Conservation (phyloP, 2,888 invertebrate species). For the Athrips mouffetella region DNA sequence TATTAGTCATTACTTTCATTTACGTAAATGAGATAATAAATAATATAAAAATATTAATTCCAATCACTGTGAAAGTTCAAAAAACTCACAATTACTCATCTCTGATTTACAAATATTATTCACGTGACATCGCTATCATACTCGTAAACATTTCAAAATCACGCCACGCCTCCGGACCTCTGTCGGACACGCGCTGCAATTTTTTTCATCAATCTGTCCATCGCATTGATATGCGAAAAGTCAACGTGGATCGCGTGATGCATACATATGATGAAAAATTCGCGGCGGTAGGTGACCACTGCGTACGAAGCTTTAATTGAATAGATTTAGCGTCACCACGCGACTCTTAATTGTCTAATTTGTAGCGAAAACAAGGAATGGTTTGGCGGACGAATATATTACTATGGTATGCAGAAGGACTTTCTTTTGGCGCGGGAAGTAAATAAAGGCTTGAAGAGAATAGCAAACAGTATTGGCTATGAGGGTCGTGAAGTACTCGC, state of each 20-base stretch:
- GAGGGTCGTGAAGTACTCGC: conserved; percentile 38
- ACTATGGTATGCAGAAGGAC: conserved; percentile 68
- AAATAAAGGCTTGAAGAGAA: conserved; percentile 53
- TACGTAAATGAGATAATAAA: too few species aligned
- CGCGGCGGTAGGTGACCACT: conserved; percentile 71
- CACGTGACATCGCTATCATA: conserved; percentile 4
- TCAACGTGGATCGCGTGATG: conserved; percentile 63
- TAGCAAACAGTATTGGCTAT: conserved; percentile 55
- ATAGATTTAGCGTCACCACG: conserved; percentile 65
- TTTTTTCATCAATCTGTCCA: conserved; percentile 67
- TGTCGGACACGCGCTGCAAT: conserved; percentile 54
- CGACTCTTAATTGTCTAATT: conserved; percentile 77
- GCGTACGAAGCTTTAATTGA: conserved; percentile 72
- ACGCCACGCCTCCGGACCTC: conserved; percentile 41
- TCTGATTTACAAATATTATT: conserved; percentile 3
- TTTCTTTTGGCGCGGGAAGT: conserved; percentile 73
- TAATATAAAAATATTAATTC: too few species aligned
- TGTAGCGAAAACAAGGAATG: conserved; percentile 71
- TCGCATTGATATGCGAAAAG: conserved; percentile 75
- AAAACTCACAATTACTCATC: too few species aligned
- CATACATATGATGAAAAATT: conserved; percentile 77
- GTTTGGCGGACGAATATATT: conserved; percentile 65
- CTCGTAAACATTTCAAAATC: conserved; percentile 38
- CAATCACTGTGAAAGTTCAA: too few species aligned
- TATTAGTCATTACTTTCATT: too few species aligned